Percentiles rank a stretch among this genome's conserved stretches.
Conservation (phyloP, 2,797 vertebrate genomes). For the Gymnoscopelus braueri region DNA sequence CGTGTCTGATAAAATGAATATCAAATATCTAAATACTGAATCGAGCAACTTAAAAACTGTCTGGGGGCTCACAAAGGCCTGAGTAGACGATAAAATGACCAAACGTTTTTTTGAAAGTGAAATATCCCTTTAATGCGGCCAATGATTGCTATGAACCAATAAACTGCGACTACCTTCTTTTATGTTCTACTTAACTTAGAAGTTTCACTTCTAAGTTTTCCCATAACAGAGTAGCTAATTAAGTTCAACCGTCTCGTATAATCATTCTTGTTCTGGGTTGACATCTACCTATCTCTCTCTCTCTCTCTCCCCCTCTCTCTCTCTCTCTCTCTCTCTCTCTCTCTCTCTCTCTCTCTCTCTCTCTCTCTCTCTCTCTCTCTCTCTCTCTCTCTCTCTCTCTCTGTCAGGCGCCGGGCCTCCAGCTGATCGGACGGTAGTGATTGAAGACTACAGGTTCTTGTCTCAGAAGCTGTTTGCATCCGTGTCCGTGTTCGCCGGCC, state of each 20-base stretch:
- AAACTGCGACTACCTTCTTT: no score
- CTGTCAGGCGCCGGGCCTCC: constrained; percentile 86
- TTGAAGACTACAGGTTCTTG: constrained; percentile 89
- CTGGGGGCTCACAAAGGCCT: no score
- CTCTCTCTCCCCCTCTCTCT: constrained; percentile 27
- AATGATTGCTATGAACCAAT: no score
- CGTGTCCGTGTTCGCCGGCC: constrained; percentile 90
- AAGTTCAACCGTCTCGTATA: no score
- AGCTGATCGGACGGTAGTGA: constrained; percentile 92
- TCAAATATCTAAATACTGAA: no score
- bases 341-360: constrained; percentile 21
- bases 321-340: constrained; percentile 22
- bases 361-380: constrained; percentile 1
- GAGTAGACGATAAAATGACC: no score
- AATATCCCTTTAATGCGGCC: no score
- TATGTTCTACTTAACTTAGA: background rate
- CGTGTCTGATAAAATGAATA: no score
- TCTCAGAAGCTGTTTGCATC: constrained; percentile 97
- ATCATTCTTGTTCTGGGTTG: background rate
- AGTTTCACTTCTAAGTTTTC: constrained; percentile 10
- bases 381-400: constrained; percentile 16
- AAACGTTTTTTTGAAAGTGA: no score
- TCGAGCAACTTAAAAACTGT: no score
- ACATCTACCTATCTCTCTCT: background rate
- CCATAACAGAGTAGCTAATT: background rate